phyloP scores from a whole-genome alignment of 2,888 invertebrate species.

The Magallana nippona region DNA sequence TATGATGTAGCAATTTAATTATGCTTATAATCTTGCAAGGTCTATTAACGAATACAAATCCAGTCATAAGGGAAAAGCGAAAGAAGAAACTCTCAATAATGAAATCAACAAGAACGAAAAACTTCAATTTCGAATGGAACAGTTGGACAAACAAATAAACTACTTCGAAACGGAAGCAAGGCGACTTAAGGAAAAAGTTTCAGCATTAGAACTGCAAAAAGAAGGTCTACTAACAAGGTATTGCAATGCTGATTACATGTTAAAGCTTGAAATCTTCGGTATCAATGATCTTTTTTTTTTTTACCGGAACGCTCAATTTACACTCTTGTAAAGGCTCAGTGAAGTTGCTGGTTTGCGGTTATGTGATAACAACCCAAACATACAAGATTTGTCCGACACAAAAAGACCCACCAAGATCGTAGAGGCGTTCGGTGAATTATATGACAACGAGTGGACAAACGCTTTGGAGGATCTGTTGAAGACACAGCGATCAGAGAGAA shows the following conservation, averaged over 20 bases:
- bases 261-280: no score
- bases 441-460: background rate
- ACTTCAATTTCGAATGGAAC: background rate
- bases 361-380: background rate
- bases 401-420: background rate
- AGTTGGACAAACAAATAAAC: background rate
- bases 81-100: background rate
- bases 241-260: background rate
- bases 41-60: background rate
- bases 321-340: background rate
- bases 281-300: no score
- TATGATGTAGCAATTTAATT: background rate
- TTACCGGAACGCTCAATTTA: no score
- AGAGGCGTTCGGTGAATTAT: conserved; percentile 2
- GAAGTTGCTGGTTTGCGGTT: background rate
- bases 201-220: background rate
- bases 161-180: background rate
- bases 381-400: background rate
- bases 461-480: background rate
- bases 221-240: conserved; percentile 2
- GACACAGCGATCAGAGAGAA: background rate
- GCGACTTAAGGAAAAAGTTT: background rate
- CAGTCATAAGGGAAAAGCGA: background rate
- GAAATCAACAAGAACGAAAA: conserved; percentile 3
- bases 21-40: background rate